phyloP scores from a whole-genome alignment of 1,140 invertebrate genomes.

The Scylla paramamosain region DNA sequence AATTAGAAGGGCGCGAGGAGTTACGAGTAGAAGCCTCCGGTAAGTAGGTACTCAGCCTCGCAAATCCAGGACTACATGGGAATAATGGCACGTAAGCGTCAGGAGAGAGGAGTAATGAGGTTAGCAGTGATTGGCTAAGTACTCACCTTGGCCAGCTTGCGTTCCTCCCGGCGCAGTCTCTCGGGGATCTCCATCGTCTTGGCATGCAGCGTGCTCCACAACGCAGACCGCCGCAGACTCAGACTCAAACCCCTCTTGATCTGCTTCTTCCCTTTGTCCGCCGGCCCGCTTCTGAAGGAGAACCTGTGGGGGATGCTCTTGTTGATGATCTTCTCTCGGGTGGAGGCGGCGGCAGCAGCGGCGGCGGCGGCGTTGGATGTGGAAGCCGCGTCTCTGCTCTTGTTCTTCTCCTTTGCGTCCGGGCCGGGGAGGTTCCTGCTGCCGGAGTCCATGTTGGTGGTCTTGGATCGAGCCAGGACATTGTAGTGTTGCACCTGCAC shows the following conservation, averaged over 20 bases:
- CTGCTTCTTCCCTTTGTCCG: slow-evolving; percentile 40
- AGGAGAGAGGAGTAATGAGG: too few relatives aligned
- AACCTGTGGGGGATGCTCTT: neutral
- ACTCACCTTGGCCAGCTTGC: slow-evolving; percentile 64
- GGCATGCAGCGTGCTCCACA: slow-evolving; percentile 62
- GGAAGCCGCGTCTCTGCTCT: neutral
- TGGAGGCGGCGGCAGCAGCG: neutral
- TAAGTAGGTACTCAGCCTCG: too few relatives aligned
- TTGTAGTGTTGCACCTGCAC: slow-evolving; percentile 71
- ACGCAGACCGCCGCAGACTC: slow-evolving; percentile 62
- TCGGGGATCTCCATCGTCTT: slow-evolving; percentile 68
- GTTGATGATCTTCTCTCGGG: slow-evolving; percentile 12
- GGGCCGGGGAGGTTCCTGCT: neutral
- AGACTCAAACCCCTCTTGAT: slow-evolving; percentile 57
- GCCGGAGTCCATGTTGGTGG: slow-evolving; percentile 69
- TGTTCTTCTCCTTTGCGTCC: slow-evolving; percentile 32
- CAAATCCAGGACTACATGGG: too few relatives aligned
- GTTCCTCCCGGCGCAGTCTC: slow-evolving; percentile 58
- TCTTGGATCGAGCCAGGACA: slow-evolving; percentile 72
- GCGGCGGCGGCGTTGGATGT: neutral
- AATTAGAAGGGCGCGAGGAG: too few relatives aligned
- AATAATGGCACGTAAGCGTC: too few relatives aligned
- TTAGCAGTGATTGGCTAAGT: too few relatives aligned
- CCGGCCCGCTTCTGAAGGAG: slow-evolving; percentile 12
- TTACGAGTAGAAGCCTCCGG: too few relatives aligned